Evolutionary conservation across 2,797 vertebrate species (phyloP).

Genomic region (Vireo griseus): DNA sequence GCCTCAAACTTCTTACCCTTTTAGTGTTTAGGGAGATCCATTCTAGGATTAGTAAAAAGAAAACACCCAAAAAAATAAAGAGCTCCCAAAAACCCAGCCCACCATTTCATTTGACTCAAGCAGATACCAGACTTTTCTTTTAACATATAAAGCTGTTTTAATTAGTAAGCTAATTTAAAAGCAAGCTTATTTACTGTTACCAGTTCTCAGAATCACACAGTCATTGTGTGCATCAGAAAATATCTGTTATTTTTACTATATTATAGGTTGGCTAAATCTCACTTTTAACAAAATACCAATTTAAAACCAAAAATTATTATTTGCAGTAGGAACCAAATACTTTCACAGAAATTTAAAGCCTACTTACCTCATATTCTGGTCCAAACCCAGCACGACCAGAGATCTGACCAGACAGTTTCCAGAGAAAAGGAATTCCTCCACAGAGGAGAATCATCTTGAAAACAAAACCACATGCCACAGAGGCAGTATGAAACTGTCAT

Average conservation of each 20-base stretch:
- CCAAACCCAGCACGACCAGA: conserved; percentile 83
- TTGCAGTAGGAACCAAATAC: not conserved
- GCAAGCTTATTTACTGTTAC: not conserved
- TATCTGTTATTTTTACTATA: not conserved
- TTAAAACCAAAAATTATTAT: not conserved
- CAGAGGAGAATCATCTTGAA: conserved; percentile 89
- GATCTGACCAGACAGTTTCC: conserved; percentile 84
- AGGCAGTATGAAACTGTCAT: not conserved
- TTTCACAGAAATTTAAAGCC: not conserved
- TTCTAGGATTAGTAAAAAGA: not conserved
- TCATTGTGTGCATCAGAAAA: not conserved
- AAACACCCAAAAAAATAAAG: not conserved
- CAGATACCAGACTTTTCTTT: not conserved
- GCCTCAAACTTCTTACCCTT: not conserved
- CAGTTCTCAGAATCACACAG: not conserved
- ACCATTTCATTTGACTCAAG: not conserved
- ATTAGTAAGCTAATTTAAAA: not conserved
- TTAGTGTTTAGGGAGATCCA: not conserved
- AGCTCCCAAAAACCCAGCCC: not conserved
- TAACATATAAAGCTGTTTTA: not conserved
- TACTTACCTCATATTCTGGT: conserved; percentile 85
- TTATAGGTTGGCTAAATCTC: not conserved
- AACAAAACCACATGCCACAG: not conserved
- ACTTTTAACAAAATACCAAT: not conserved
- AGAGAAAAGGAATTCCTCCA: conserved; percentile 95